Conservation (phyloP, 2,113 vertebrate genomes). For the Nothoprocta perdicaria region DNA sequence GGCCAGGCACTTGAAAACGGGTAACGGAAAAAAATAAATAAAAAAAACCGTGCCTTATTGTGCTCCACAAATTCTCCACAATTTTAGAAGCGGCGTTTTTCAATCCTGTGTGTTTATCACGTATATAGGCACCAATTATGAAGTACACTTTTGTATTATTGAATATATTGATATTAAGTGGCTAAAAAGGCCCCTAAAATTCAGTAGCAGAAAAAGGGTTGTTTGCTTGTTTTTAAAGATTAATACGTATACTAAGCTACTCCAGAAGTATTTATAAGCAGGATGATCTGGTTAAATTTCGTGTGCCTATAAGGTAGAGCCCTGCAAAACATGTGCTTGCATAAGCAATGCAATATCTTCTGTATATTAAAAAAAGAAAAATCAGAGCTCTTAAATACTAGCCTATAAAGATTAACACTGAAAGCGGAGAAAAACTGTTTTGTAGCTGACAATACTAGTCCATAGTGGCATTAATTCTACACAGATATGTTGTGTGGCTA, state of each 20-base stretch:
- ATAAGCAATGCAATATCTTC: conserved; percentile 57
- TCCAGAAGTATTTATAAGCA: conserved; percentile 37
- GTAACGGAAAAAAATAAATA: background rate
- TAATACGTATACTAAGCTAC: conserved; percentile 38
- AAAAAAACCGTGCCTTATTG: conserved; percentile 23
- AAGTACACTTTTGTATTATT: conserved; percentile 83
- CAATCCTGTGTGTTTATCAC: conserved; percentile 45
- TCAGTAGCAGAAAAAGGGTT: conserved; percentile 60
- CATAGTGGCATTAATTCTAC: conserved; percentile 33
- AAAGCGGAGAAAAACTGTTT: conserved; percentile 52
- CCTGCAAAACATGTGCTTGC: conserved; percentile 73
- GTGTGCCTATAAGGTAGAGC: conserved; percentile 79
- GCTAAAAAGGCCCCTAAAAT: conserved; percentile 75
- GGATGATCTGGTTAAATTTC: conserved; percentile 39
- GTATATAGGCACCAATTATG: conserved; percentile 83
- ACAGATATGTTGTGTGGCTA: conserved; percentile 8
- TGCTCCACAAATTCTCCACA: conserved; percentile 70
- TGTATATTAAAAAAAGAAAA: conserved; percentile 14
- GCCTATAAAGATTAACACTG: conserved; percentile 58
- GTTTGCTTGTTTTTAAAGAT: conserved; percentile 52
- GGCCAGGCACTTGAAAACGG: conserved; percentile 83
- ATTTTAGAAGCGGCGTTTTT: conserved; percentile 53
- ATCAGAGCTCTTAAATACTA: conserved; percentile 58
- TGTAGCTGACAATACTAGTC: conserved; percentile 51
- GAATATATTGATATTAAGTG: conserved; percentile 61